phyloP scores from a whole-genome alignment of 1,140 invertebrate genomes.

The Dendroctonus ponderosae region DNA sequence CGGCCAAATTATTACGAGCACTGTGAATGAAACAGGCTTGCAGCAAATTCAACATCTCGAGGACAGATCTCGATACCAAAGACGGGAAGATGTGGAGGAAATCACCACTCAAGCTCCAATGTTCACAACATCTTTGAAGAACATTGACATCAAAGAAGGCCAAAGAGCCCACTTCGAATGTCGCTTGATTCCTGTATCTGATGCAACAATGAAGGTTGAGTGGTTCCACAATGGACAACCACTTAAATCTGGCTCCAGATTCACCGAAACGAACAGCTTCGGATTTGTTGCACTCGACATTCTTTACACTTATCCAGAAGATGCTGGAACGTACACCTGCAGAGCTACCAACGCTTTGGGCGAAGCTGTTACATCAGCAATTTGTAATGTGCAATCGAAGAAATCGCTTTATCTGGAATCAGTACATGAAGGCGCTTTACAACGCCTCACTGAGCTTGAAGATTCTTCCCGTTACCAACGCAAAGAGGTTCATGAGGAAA shows the following conservation, averaged over 20 bases:
- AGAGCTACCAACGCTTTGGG: conserved; percentile 82
- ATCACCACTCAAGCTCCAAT: conserved; percentile 83
- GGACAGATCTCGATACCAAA: conserved; percentile 74
- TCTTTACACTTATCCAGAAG: conserved; percentile 86
- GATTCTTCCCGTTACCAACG: conserved; percentile 68
- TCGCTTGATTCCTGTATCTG: conserved; percentile 91
- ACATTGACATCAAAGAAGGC: conserved; percentile 90
- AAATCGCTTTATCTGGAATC: conserved; percentile 84
- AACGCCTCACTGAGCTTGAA: conserved; percentile 81
- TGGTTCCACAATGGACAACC: conserved; percentile 95
- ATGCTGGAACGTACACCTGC: conserved; percentile 89
- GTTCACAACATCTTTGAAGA: conserved; percentile 87
- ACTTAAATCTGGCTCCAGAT: conserved; percentile 82
- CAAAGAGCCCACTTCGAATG: conserved; percentile 96
- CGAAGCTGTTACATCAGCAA: conserved; percentile 80
- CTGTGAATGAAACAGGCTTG: conserved; percentile 80
- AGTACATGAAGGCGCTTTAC: conserved; percentile 78
- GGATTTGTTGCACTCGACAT: conserved; percentile 93
- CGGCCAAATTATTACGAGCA: conserved; percentile 75
- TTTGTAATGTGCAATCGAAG: conserved; percentile 76
- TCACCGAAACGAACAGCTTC: conserved; percentile 91
- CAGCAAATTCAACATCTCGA: conserved; percentile 87
- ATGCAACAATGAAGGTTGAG: conserved; percentile 94
- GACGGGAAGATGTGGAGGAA: conserved; percentile 74
- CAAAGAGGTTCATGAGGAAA: conserved; percentile 72